phyloP scores from a whole-genome alignment of 1,140 invertebrate genomes.

The Drosophila nebulosa region DNA sequence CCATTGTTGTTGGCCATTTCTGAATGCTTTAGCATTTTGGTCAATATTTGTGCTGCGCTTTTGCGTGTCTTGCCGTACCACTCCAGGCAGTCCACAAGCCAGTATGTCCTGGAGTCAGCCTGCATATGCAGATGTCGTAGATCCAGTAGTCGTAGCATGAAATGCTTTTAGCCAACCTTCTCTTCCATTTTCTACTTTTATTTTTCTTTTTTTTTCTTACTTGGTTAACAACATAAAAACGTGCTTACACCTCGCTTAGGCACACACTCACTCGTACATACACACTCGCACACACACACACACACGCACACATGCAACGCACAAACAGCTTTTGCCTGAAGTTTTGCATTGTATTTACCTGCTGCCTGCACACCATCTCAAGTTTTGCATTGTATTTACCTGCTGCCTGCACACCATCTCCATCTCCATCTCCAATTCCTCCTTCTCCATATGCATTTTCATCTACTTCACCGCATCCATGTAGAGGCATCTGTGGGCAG shows the following conservation, averaged over 20 bases:
- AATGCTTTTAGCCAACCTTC: constrained; percentile 39
- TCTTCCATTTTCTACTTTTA: constrained; percentile 3
- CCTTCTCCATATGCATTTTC: not conserved
- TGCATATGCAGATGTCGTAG: constrained; percentile 49
- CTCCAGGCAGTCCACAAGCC: not conserved
- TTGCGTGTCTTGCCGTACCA: constrained; percentile 39
- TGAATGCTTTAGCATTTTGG: constrained; percentile 68
- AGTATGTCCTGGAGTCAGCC: not conserved
- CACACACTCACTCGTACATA: constrained; percentile 12
- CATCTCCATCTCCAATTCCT: no score
- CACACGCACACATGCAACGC: not conserved
- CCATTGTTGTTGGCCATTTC: constrained; percentile 56
- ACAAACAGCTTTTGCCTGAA: not conserved
- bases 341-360: constrained; percentile 50
- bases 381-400: constrained; percentile 48
- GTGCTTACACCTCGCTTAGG: constrained; percentile 63
- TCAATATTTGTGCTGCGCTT: constrained; percentile 73
- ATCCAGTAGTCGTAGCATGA: constrained; percentile 51
- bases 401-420: constrained; percentile 11
- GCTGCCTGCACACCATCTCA: not conserved
- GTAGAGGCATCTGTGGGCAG: not conserved
- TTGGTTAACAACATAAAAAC: constrained; percentile 73
- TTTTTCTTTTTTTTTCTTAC: constrained; percentile 13
- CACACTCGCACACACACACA: constrained; percentile 6
- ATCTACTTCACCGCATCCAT: not conserved